Evolutionary conservation across 1,140 invertebrate genomes (phyloP), one percentile per base, ranked within the genome.

Genomic region (Zaprionus camerounensis): DNA sequence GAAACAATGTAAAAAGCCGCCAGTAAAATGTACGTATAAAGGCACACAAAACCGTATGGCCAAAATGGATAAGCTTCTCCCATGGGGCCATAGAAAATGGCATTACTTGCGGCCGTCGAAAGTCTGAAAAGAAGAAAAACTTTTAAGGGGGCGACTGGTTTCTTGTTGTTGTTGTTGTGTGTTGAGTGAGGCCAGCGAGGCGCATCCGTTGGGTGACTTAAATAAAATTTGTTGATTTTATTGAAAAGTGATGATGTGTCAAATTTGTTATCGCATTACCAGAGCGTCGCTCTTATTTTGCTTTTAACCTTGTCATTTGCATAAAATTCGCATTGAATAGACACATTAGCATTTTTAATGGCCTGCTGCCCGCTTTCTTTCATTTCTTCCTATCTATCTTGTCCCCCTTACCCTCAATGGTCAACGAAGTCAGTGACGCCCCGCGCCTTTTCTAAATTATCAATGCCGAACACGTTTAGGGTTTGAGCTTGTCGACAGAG

Each of bases 211-310:
- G 83, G 83, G 76, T 83, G 80, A 88, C 86, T 90, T 82, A 91
- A 88, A 88, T 85, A 90, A 88, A 88, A 88, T 88, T 88, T 88
- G 85, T 88, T 88, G 85, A 90, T 88, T 88, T 88, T 88, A 88
- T 88, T 88, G 85, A 88, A 88, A 88, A 88, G 85, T 88, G 85
- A 88, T 88, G 85, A 88, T 88, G 85, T 88, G 85, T 88, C 85
- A 88, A 88, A 88, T 90, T 88, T 88, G 90, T 88, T 88, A 88
- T 88, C 85, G 85, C 85, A 90, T 88, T 88, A 88, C 85, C 72
- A 72, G 38, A 67, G 56, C 81, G 71, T 58, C 69, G 85, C 81
- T 76, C 76, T 90, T 81, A 90, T 88, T 90, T 82, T 90, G 85
- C 85, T 82, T 88, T 90, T 90, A 90, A 84, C 85, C 85, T 88